Conservation (phyloP, 2,888 invertebrate species). For the Drosophila greeni region DNA sequence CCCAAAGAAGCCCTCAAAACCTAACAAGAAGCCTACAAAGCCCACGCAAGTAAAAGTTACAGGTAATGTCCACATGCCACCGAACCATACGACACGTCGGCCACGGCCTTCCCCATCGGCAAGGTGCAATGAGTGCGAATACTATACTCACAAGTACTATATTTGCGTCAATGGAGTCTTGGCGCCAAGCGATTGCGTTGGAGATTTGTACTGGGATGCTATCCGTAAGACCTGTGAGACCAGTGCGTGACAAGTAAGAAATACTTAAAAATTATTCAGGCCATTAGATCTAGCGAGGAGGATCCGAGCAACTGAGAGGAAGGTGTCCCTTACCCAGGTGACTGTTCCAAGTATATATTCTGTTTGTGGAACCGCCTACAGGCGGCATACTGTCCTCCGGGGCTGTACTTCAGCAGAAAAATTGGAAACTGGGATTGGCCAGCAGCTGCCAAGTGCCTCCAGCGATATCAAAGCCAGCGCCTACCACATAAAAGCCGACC, state of each 20-base stretch:
- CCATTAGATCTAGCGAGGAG: conserved; percentile 76
- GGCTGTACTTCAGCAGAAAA: conserved; percentile 86
- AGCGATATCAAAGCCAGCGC: conserved; percentile 61
- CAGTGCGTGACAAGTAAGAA: conserved; percentile 80
- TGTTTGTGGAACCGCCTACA: conserved; percentile 89
- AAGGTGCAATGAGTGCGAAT: conserved; percentile 85
- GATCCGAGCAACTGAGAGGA: conserved; percentile 83
- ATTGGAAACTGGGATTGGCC: conserved; percentile 88
- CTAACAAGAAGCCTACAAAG: conserved; percentile 48
- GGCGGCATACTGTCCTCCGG: conserved; percentile 85
- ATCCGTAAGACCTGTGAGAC: conserved; percentile 85
- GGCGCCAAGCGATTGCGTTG: conserved; percentile 85
- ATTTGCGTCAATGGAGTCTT: conserved; percentile 88
- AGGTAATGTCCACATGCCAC: background rate
- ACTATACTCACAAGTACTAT: conserved; percentile 87
- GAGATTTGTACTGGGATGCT: conserved; percentile 86
- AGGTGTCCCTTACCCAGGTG: conserved; percentile 83
- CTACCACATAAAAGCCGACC: conserved; percentile 67
- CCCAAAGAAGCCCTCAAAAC: conserved; percentile 46
- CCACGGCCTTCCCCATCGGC: conserved; percentile 54
- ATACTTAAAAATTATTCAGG: conserved; percentile 72
- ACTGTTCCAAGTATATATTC: conserved; percentile 87
- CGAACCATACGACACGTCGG: conserved; percentile 39
- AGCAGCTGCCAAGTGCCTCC: conserved; percentile 80
- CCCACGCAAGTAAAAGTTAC: conserved; percentile 14